phyloP scores from a whole-genome alignment of 2,888 invertebrate genomes.

The Eudemis profundana region DNA sequence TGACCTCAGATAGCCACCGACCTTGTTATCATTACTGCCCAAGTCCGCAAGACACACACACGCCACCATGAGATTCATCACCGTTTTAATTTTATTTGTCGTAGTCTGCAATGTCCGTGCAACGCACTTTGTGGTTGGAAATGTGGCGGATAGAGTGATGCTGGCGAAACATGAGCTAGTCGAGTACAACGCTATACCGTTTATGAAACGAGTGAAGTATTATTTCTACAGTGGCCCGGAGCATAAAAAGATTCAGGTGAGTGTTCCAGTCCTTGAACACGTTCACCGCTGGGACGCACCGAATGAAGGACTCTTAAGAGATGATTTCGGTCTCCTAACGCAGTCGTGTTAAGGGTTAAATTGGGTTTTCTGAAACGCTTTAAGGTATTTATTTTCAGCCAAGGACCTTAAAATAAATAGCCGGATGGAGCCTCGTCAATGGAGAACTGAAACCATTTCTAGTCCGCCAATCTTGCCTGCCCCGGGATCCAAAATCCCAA shows the following conservation, averaged over 20 bases:
- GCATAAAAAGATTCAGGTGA: conserved; percentile 61
- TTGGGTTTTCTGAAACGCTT: too few relatives aligned
- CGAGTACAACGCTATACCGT: conserved; percentile 67
- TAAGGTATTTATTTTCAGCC: too few relatives aligned
- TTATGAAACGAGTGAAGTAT: conserved; percentile 71
- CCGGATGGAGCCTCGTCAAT: too few relatives aligned
- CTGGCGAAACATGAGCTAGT: conserved; percentile 56
- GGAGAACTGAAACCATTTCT: too few relatives aligned
- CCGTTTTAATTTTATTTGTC: not conserved
- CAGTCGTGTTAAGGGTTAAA: too few relatives aligned
- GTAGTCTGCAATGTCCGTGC: conserved; percentile 39
- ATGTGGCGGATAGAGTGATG: conserved; percentile 56
- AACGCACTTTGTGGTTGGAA: conserved; percentile 59
- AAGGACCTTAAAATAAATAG: too few relatives aligned
- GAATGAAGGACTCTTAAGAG: conserved; percentile 1
- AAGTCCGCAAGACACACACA: not conserved
- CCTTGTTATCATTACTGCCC: conserved; percentile 15
- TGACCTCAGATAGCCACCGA: conserved; percentile 34
- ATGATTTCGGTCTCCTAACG: not conserved
- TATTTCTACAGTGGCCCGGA: conserved; percentile 62
- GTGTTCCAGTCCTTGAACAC: too few relatives aligned
- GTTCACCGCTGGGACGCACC: too few relatives aligned
- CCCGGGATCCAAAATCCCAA: too few relatives aligned
- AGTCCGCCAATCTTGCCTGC: too few relatives aligned
- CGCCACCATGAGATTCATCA: conserved; percentile 2